Conservation (phyloP, 2,797 vertebrate genomes). For the Anableps anableps region DNA sequence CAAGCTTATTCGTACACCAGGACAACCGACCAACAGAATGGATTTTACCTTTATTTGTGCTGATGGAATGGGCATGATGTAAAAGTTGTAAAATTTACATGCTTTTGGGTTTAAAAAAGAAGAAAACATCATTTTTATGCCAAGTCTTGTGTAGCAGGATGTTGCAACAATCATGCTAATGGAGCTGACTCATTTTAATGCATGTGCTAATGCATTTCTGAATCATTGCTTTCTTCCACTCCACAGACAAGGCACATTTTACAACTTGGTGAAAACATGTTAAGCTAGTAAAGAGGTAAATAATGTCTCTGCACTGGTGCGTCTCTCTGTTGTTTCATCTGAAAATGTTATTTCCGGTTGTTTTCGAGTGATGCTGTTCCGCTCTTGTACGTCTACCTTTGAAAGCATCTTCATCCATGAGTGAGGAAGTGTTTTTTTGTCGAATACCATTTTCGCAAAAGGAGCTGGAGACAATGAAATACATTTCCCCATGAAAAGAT, state of each 20-base stretch:
- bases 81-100: slow-evolving; percentile 16
- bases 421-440: slow-evolving; percentile 24
- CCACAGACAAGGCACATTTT: slow-evolving; percentile 44
- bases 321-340: slow-evolving; percentile 20
- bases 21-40: neutral
- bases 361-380: slow-evolving; percentile 29
- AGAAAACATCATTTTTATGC: slow-evolving; percentile 29
- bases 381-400: slow-evolving; percentile 5
- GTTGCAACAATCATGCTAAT: slow-evolving; percentile 58
- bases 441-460: slow-evolving; percentile 31
- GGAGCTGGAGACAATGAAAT: slow-evolving; percentile 52
- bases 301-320: slow-evolving; percentile 28
- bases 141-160: slow-evolving; percentile 32
- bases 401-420: slow-evolving; percentile 32
- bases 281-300: slow-evolving; percentile 56
- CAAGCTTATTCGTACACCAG: neutral
- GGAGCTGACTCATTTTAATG: slow-evolving; percentile 48
- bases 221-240: slow-evolving; percentile 46
- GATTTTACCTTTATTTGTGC: slow-evolving; percentile 10
- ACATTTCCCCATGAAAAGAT: slow-evolving; percentile 75
- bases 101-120: slow-evolving; percentile 12
- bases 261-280: slow-evolving; percentile 52
- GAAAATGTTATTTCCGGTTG: slow-evolving; percentile 16
- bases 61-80: neutral
- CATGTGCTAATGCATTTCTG: slow-evolving; percentile 57